These are phyloP conservation scores for Recurvirostra avosetta DNA, from an alignment of 2,113 vertebrate species.

Conservation along the genomic window DNA sequence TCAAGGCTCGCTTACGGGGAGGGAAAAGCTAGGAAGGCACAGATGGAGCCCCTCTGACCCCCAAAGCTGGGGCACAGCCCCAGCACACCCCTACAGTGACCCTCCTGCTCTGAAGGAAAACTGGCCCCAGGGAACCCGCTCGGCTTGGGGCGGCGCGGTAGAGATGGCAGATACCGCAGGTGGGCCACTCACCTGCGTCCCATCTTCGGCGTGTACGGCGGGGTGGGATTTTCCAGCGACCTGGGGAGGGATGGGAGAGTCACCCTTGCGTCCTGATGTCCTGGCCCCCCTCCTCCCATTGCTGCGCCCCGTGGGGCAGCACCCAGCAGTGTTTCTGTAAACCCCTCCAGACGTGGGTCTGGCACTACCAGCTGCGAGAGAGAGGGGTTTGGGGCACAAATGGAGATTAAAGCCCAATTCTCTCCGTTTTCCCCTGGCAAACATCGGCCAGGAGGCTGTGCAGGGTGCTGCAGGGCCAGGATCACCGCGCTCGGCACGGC, in stretches of 20 bases:
- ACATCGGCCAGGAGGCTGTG: accelerated
- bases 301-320: not conserved
- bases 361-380: accelerated
- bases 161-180: accelerated
- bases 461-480: accelerated
- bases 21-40: not conserved
- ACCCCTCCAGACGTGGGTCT: accelerated
- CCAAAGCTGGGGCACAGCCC: not conserved
- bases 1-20: not conserved
- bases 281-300: not conserved
- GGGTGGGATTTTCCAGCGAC: constrained; percentile 92
- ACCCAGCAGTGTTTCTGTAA: not conserved
- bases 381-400: not conserved
- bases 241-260: constrained; percentile 63
- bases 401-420: not conserved
- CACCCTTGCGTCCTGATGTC: not conserved
- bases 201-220: constrained; percentile 91
- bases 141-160: not conserved
- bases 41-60: not conserved
- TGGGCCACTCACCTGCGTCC: constrained; percentile 81
- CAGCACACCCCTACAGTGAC: not conserved
- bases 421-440: not conserved
- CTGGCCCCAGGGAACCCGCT: not conserved
- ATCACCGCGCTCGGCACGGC: accelerated
- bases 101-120: not conserved